Evolutionary conservation across 2,113 vertebrate species (phyloP).

Genomic region (Toxotes chatareus): DNA sequence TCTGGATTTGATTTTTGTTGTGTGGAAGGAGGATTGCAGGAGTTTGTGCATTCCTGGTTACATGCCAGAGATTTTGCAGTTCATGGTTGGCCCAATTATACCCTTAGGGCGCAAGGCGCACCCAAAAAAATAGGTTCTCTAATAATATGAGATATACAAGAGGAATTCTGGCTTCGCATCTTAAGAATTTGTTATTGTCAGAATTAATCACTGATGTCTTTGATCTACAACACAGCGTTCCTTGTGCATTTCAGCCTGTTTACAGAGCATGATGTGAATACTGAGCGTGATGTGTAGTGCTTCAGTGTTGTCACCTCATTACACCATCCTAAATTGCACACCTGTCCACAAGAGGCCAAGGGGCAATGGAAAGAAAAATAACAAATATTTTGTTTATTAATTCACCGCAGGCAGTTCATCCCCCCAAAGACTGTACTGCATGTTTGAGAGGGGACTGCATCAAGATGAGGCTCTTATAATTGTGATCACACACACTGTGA

Average conservation of each 20-base stretch:
- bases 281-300: conserved; percentile 8
- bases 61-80: not conserved
- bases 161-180: not conserved
- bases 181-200: conserved; percentile 9
- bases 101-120: not conserved
- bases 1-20: not conserved
- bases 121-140: not conserved
- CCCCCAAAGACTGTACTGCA: not conserved
- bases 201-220: conserved; percentile 28
- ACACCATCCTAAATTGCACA: conserved; percentile 48
- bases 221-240: not conserved
- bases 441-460: conserved; percentile 14
- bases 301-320: conserved; percentile 52
- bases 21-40: too few species aligned
- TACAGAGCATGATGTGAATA: conserved; percentile 35
- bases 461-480: conserved; percentile 45
- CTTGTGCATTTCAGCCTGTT: conserved; percentile 29
- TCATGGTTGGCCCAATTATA: not conserved
- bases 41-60: too few species aligned
- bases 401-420: conserved; percentile 9
- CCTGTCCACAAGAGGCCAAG: conserved; percentile 56
- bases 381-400: conserved; percentile 59
- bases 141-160: not conserved
- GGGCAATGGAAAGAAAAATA: conserved; percentile 40
- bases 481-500: conserved; percentile 58